Base-by-base conservation (phyloP, 2,888 invertebrate species). In the Drosophila mimetica region DNA sequence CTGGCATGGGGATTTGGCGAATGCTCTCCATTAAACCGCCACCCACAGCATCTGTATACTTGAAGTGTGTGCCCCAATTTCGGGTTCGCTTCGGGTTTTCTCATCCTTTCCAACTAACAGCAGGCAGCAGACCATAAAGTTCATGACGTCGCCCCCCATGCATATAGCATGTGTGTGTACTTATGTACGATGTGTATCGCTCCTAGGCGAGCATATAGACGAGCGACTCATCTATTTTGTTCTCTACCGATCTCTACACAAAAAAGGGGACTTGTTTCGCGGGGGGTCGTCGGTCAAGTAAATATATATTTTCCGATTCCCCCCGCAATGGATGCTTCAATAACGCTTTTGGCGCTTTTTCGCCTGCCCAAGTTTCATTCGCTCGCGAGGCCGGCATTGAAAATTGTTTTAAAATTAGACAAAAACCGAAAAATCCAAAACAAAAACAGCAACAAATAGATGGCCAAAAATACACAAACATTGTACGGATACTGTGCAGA, bases 361-460 rank as follows among this genome's bases (percentile, higher is more conserved):
- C 67, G 46, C 37, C 46, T 32, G 39, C 39, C 25, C 39, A 28
- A 28, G 37, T 39, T 39, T 25, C 39, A 16, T 28, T 25, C 16
- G 25, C 39, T 28, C 36, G 46, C 75, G 77, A 79, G 81, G 79
- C 75, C 79, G 77, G 75, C 85, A 79, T 79, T 75, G 85, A 79
- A 81, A 79, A 75, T 71, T 70, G 53, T 84, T 84, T 81, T 84
- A 85, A 84, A 80, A 63, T 75, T 74, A 53, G 54, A 74, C 46
- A 58, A 67, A 74, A 55, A 64, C 41, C 42, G n/a, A 69, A 30
- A 57, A 51, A 47, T 53, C 58, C 48, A 70, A 58, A 79, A 77
- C 66, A 72, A 72, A 66, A 79, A 76, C 64, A 82, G 37, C 63
- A 52, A 39, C 61, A 76, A 74, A 69, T 66, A 30, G 58, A 69